Base-by-base conservation (phyloP, 2,888 invertebrate species). In the Pharmacophagus antenor region DNA sequence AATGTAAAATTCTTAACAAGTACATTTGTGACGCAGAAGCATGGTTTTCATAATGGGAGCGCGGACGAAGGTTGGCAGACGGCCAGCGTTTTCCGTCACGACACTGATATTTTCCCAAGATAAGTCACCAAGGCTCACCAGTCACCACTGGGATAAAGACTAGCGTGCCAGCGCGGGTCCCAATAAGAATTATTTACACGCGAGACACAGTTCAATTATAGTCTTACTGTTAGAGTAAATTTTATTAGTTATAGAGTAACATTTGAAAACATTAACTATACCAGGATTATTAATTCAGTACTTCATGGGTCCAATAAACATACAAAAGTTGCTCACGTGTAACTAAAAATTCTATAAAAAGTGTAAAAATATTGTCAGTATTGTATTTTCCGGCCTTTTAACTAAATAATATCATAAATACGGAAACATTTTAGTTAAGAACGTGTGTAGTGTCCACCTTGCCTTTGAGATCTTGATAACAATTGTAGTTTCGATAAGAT, bases 21-120 rank as follows among this genome's bases (percentile, higher is more conserved):
- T 41, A 46, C 31, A 31, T 54, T 58, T 49, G 25, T 54, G 54
- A 59, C 53, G 59, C 53, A 44, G 42, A n/a, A 48, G 47, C 31
- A 58, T 54, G 59, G 54, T 59, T 54, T 59, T 41, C 42, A 58
- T 53, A 62, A 62, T 62, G 52, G 52, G 56, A 52, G 60, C 42
- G 58, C 61, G 61, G 61, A 67, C 69, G 70, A 70, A 65, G 69
- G 62, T 76, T 88, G 86, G 86, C 86, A 65, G 61, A 62, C 64
- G 64, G 77, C 87, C 88, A 88, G 78, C 73, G 72, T 73, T 82
- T 82, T 81, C 80, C 75, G 77, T 72, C 74, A 77, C 76, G 79
- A 79, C 73, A 76, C 71, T 73, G 80, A 87, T 83, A 76, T 82
- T 82, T 82, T 77, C 74, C 68, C 73, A 74, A 84, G 85, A 87